Evolutionary conservation across 2,797 vertebrate genomes (phyloP), one percentile per base, ranked within the genome.

Genomic region (Pangasius mekongensis): DNA sequence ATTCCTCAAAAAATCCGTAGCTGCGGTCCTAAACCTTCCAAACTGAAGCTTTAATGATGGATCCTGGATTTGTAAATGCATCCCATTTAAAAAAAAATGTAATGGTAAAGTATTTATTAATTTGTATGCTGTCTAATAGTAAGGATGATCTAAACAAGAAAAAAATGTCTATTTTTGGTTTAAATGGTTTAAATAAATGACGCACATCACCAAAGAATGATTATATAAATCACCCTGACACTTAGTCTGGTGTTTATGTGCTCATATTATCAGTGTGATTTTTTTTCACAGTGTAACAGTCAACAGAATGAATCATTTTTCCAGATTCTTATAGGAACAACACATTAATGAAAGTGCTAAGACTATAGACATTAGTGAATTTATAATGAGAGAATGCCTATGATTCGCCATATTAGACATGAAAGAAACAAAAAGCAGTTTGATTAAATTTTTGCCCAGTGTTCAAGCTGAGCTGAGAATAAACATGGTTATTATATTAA

Each of bases 221-320:
- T 66, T 66, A 84, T 27, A 64, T 83, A 39, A 76, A 84, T 77
- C 74, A 66, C 39, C 43, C 52, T 49, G 81, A 39, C 82, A 76
- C 9, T n/a, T 76, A 76, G 39, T 33, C 8, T 60, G 3, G 69
- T 54, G 54, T 83, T 83, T 64, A 60, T 47, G 74, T 47, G 33
- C 62, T 66, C 30, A 64, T 87, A 54, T 67, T 49, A 49, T 47
- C 62, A 30, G 58, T 74, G 54, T 58, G 27, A 58, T 60, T 62
- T 56, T 49, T 14, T 18, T 43, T 43, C 36, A 86, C 58, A 82
- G 5, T 43, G 24, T 13, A 49, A n/a, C 58, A 62, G 81, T 47
- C 7, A 66, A n/a, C 60, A 49, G 14, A 49, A 83, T 18, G 11
- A 33, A 33, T 80, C 11, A 69, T 64, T 13, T 87, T 76, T 16